Evolutionary conservation across 1,140 invertebrate species (phyloP).

Genomic region (Brevipalpus yothersi): DNA sequence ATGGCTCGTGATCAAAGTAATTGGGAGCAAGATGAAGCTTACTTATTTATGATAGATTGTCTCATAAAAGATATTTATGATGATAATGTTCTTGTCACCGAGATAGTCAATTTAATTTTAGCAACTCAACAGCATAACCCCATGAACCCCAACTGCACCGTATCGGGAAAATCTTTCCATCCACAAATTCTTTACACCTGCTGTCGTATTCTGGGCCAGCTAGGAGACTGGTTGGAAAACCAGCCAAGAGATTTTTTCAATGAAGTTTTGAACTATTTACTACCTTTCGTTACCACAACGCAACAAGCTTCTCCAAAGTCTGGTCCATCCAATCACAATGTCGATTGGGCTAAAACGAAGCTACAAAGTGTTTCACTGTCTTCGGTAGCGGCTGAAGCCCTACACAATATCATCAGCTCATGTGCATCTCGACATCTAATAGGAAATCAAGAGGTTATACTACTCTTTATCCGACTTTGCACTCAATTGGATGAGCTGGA

Average conservation of each 20-base stretch:
- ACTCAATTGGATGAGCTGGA: conserved; percentile 1
- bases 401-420: conserved; percentile 3
- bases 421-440: conserved; percentile 1
- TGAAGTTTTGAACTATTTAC: conserved; percentile 4
- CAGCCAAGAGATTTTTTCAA: conserved; percentile 32
- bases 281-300: conserved; percentile 2
- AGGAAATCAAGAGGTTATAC: conserved; percentile 2
- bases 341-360: neutral
- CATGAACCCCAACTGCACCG: neutral
- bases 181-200: conserved; percentile 68
- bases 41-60: conserved; percentile 8
- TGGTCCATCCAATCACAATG: no score
- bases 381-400: neutral
- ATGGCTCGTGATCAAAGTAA: neutral
- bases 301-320: neutral
- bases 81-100: neutral
- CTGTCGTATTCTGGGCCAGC: conserved; percentile 62
- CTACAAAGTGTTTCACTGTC: neutral
- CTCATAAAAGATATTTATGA: neutral
- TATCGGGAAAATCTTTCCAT: conserved; percentile 18
- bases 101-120: conserved; percentile 4
- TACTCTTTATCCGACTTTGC: conserved; percentile 6
- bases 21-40: conserved; percentile 8
- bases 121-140: neutral
- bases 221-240: conserved; percentile 81